phyloP scores from a whole-genome alignment of 2,797 vertebrate genomes.

The Chiloscyllium punctatum region DNA sequence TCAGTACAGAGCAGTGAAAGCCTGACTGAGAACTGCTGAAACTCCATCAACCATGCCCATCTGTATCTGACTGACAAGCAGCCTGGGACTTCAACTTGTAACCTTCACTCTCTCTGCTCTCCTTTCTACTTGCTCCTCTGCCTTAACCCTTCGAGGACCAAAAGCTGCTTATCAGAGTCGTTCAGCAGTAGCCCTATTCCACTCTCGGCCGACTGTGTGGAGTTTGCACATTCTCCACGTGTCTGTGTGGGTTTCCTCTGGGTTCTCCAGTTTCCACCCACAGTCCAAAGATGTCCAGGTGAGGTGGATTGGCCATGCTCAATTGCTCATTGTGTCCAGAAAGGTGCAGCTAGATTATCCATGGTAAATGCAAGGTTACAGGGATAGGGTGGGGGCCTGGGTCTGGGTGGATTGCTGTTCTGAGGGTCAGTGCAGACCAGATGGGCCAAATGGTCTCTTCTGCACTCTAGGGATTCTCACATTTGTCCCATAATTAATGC shows the following conservation, averaged over 20 bases:
- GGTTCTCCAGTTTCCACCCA: no score
- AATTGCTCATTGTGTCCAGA: no score
- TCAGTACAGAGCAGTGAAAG: neutral
- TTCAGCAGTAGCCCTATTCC: neutral
- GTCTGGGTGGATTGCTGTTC: no score
- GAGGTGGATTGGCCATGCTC: no score
- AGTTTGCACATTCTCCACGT: no score
- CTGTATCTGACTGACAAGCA: constrained; percentile 15
- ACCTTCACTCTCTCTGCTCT: neutral
- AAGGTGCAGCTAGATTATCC: no score
- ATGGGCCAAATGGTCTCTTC: no score
- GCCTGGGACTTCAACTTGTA: neutral
- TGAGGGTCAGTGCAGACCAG: no score
- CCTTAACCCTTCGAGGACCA: neutral
- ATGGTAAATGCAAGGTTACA: no score
- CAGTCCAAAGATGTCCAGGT: no score
- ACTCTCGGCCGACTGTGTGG: neutral
- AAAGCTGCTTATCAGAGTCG: neutral
- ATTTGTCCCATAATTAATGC: neutral
- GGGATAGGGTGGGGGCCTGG: no score
- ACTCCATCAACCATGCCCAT: neutral
- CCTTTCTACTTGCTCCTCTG: neutral
- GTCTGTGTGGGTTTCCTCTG: no score
- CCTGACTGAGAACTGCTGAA: constrained; percentile 1
- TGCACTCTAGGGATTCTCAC: neutral